Percentiles rank a stretch among this genome's conserved stretches.
Conservation (phyloP, 2,888 invertebrate genomes). For the Cheilosia vulpina region DNA sequence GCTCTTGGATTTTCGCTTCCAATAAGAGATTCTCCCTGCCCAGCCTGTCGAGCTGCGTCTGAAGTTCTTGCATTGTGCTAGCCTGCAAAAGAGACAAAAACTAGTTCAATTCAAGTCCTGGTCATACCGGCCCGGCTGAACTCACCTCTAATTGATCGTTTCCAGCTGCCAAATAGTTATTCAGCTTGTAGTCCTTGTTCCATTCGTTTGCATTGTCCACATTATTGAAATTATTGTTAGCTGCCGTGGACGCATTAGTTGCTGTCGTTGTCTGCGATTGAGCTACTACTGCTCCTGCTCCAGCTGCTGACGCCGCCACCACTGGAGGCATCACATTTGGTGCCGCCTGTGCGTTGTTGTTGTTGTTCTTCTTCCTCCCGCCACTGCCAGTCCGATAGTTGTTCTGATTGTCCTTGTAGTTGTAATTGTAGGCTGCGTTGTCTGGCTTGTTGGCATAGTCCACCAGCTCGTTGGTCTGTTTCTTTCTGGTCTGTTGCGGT, state of each 20-base stretch:
- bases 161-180: slow-evolving; percentile 51
- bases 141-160: slow-evolving; percentile 68
- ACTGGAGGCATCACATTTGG: slow-evolving; percentile 78
- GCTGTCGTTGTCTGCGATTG: slow-evolving; percentile 41
- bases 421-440: slow-evolving; percentile 50
- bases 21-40: slow-evolving; percentile 87
- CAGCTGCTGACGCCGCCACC: slow-evolving; percentile 76
- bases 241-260: slow-evolving; percentile 47
- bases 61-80: slow-evolving; percentile 86
- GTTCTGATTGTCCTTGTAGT: slow-evolving; percentile 82
- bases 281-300: slow-evolving; percentile 43
- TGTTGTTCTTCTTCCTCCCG: slow-evolving; percentile 66
- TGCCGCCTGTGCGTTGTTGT: slow-evolving; percentile 68
- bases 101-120: neutral
- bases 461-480: slow-evolving; percentile 66
- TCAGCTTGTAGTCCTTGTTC: slow-evolving; percentile 69
- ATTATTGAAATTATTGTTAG: slow-evolving; percentile 69
- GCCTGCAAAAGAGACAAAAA: slow-evolving; percentile 77
- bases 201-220: slow-evolving; percentile 62
- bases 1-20: slow-evolving; percentile 86
- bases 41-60: slow-evolving; percentile 87
- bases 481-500: slow-evolving; percentile 80
- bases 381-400: slow-evolving; percentile 82
- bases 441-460: slow-evolving; percentile 62
- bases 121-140: neutral